Evolutionary conservation across 2,797 vertebrate species (phyloP).

Genomic region (Channallabes apus): DNA sequence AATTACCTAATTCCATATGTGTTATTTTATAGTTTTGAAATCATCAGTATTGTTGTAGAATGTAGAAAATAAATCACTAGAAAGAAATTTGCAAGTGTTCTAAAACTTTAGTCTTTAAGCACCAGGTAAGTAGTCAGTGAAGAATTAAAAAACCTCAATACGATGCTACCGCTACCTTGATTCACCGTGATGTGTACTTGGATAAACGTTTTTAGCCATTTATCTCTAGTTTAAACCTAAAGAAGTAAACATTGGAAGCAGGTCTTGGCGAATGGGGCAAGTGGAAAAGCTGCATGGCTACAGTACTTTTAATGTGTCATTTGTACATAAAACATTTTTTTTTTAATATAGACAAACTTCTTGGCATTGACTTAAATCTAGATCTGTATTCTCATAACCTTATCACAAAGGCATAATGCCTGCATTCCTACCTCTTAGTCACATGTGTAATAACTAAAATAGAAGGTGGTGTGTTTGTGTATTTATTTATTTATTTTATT

Average conservation of each 20-base stretch:
- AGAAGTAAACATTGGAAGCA: constrained; percentile 12
- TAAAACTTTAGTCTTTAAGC: too few species aligned
- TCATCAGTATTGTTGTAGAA: too few species aligned
- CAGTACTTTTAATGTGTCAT: background rate
- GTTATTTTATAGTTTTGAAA: too few species aligned
- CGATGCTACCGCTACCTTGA: background rate
- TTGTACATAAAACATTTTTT: background rate
- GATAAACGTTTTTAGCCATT: background rate
- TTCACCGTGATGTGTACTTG: background rate
- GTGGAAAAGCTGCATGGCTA: background rate
- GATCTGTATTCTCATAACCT: background rate
- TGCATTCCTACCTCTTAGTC: constrained; percentile 20
- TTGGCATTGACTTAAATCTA: constrained; percentile 11
- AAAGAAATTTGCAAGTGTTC: too few species aligned
- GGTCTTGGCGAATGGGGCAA: constrained; percentile 2
- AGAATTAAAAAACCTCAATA: background rate
- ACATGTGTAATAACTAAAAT: constrained; percentile 24
- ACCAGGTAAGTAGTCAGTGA: background rate
- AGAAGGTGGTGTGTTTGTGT: background rate
- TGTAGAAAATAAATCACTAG: too few species aligned
- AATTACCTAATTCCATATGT: too few species aligned
- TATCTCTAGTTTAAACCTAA: background rate
- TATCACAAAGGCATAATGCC: constrained; percentile 5
- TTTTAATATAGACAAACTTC: background rate
- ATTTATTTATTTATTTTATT: background rate